phyloP scores from a whole-genome alignment of 2,113 vertebrate species.

The Xiphophorus hellerii region DNA sequence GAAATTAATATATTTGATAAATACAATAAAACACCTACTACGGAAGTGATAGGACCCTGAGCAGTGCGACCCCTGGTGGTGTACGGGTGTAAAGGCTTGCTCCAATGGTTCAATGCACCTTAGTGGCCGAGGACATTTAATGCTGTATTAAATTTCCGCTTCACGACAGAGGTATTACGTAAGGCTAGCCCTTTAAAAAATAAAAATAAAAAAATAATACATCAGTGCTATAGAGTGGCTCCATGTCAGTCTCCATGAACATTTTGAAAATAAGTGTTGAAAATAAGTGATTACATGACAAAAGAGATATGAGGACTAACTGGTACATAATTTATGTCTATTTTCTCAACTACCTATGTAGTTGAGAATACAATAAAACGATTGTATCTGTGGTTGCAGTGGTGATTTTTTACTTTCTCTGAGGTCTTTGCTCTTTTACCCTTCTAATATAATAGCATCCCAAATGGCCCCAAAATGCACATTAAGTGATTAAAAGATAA shows the following conservation, averaged over 20 bases:
- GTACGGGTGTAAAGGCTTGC: slow-evolving; percentile 73
- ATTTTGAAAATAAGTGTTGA: slow-evolving; percentile 47
- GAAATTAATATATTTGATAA: slow-evolving; percentile 23
- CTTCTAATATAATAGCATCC: slow-evolving; percentile 42
- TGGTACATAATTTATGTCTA: slow-evolving; percentile 12
- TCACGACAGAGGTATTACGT: slow-evolving; percentile 62
- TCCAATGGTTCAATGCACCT: slow-evolving; percentile 55
- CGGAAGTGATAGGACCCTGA: slow-evolving; percentile 66
- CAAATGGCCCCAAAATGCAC: slow-evolving; percentile 27
- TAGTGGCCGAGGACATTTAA: slow-evolving; percentile 62
- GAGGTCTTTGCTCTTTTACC: slow-evolving; percentile 30
- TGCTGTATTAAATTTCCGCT: slow-evolving; percentile 46
- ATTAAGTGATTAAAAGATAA: slow-evolving; percentile 48
- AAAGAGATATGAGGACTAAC: slow-evolving; percentile 19
- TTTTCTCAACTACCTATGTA: neutral
- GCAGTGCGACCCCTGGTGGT: slow-evolving; percentile 72
- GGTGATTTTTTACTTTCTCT: slow-evolving; percentile 33
- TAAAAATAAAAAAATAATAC: neutral
- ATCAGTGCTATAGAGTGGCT: slow-evolving; percentile 59
- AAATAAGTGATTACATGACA: slow-evolving; percentile 11
- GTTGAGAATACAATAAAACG: neutral
- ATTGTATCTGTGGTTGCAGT: slow-evolving; percentile 43
- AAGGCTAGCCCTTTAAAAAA: slow-evolving; percentile 63
- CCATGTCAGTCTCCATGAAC: slow-evolving; percentile 52
- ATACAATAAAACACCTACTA: slow-evolving; percentile 21